phyloP scores from a whole-genome alignment of 2,797 vertebrate genomes.

The Scyliorhinus canicula region DNA sequence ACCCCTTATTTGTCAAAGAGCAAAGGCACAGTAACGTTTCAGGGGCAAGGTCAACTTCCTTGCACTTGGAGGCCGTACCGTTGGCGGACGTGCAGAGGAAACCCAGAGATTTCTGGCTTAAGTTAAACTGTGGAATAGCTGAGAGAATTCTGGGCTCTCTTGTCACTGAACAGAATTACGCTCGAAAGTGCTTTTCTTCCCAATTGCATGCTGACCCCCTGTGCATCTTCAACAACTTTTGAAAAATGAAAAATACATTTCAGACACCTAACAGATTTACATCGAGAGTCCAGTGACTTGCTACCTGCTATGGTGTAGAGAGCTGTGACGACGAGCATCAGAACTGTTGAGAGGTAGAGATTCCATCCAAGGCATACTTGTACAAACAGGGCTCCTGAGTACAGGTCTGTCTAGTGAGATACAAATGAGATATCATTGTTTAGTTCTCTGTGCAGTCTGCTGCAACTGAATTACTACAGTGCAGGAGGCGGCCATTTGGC shows the following conservation, averaged over 20 bases:
- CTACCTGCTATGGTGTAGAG: conserved; percentile 82
- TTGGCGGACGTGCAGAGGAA: not conserved
- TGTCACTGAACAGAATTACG: not conserved
- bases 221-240: no score
- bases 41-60: not conserved
- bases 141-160: not conserved
- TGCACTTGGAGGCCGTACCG: not conserved
- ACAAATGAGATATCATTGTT: not conserved
- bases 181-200: not conserved
- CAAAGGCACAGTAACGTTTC: not conserved
- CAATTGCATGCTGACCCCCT: not conserved
- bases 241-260: not conserved
- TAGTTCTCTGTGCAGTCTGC: not conserved
- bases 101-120: not conserved
- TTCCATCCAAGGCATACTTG: conserved; percentile 91
- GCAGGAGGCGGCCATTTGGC: no score
- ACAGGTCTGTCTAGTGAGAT: conserved; percentile 73
- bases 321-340: conserved; percentile 76
- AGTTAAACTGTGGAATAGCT: not conserved
- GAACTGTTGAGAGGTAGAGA: conserved; percentile 77
- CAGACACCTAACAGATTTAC: not conserved
- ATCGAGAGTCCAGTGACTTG: no score
- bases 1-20: not conserved
- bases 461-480: not conserved
- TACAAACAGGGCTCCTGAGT: conserved; percentile 79